Evolutionary conservation across 2,888 invertebrate genomes (phyloP), one percentile per base, ranked within the genome.

Genomic region (Pterostichus niger): DNA sequence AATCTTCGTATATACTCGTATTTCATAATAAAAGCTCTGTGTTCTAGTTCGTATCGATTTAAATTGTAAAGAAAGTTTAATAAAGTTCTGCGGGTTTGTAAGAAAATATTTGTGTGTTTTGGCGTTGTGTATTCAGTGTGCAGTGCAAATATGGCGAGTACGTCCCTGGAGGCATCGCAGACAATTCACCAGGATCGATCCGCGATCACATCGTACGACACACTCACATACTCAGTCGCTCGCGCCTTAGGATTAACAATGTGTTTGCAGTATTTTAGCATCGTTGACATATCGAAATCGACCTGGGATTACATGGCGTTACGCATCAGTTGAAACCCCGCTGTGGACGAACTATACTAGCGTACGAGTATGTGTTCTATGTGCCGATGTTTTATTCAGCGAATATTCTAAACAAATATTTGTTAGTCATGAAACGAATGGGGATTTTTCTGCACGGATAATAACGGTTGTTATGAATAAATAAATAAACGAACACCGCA

Each of bases 201-300:
- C 49, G 11, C 52, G 76, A 76, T 76, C 76, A 49, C 76, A 31
- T 54, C 54, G 15, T 7, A 24, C 10, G 24, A 9, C 64, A 40
- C 3, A 40, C 40, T 2, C 40, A 40, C 40, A 6, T n/a, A 9
- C 64, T 3, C 6, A 40, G 3, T 6, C 40, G 9, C 40, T 49
- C 49, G 40, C 31, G 40, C 44, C 61, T 61, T 61, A 56, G 81
- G 81, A 81, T 81, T 81, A 81, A 81, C 81, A 81, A 56, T 81
- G 73, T 81, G 81, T 81, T 81, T 81, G 81, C 81, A 71, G 81
- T 81, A 81, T 81, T 81, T 81, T 81, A 81, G 54, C 81, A 68
- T 81, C 54, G 81, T 73, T 81, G 81, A 81, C 81, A 81, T 81
- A 81, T 81, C 81, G 81, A 81, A 81, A 81, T 73, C 73, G 81